Evolutionary conservation across 1,140 invertebrate species (phyloP), one percentile per base, ranked within the genome.

Genomic region (Gryllus bimaculatus): DNA sequence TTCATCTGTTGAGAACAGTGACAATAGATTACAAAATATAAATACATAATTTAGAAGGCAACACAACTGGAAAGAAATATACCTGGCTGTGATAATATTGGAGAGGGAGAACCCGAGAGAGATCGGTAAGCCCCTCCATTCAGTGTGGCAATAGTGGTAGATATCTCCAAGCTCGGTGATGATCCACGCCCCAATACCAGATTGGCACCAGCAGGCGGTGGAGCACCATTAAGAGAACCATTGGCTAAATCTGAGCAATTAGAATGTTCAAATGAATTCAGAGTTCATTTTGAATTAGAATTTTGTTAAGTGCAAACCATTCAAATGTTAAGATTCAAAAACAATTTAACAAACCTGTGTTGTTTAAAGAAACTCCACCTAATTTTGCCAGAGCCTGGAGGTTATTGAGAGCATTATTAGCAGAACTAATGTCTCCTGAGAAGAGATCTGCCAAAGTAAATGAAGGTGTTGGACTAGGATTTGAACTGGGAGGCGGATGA

Each of bases 311-410:
- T 39, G 54, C 3, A 66, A 66, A 18, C 7, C 2, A 66, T 66
- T 18, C 54, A 66, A 66, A 66, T 66, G 3, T 5, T 39, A 39
- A 39, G 26, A 39, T 39, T 5, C 26, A 39, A 39, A 39, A 39
- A 39, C 26, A 39, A 39, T 39, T 39, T 5, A 78, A 84, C 86
- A 87, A 84, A 92, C 91, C 92, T 86, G 91, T 90, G 85, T 88
- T 89, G 75, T 90, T 91, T 74, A 92, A 87, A 26, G 86, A 83
- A 78, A 81, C 80, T 73, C 87, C 87, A 82, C 94, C 94, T 66
- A 96, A 88, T 86, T 96, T 96, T 76, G 94, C 95, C 78, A 96
- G 89, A 20, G 94, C 94, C 84, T 96, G 94, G 78, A 96, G 88
- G 87, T 96, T 97, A 84, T 95, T 95, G 81, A 94, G 90, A 66